Conservation (phyloP, 2,797 vertebrate species). For the Melanotaenia maccullochi region DNA sequence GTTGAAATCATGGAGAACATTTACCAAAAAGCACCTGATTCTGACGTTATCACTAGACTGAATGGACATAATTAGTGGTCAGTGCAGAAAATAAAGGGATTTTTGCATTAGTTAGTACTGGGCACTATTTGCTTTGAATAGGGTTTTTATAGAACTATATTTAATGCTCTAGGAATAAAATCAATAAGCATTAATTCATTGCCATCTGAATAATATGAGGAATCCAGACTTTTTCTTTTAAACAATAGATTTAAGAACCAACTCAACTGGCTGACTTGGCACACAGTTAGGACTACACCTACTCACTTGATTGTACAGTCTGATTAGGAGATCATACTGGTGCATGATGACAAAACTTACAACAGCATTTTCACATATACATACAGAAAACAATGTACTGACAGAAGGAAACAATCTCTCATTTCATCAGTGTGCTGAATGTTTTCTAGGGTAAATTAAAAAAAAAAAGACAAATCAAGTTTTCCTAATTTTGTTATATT, state of each 20-base stretch:
- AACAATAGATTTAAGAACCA: conserved; percentile 1
- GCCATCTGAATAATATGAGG: conserved; percentile 38
- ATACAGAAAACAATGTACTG: background rate
- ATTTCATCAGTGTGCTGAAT: background rate
- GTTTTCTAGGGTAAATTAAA: background rate
- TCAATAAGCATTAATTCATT: conserved; percentile 21
- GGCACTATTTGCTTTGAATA: background rate
- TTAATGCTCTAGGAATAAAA: conserved; percentile 8
- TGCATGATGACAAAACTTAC: background rate
- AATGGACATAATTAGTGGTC: too few species aligned
- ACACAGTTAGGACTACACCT: background rate
- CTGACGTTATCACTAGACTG: too few species aligned
- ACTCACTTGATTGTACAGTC: background rate
- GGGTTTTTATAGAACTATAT: background rate
- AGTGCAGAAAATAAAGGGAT: background rate
- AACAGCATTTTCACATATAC: background rate
- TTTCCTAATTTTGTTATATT: background rate
- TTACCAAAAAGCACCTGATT: background rate
- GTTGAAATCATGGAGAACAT: background rate
- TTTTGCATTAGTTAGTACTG: background rate
- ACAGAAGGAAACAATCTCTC: background rate
- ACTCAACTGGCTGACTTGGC: conserved; percentile 28
- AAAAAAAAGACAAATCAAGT: background rate
- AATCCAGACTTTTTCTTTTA: conserved; percentile 29
- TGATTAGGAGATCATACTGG: background rate